phyloP scores from a whole-genome alignment of 2,113 vertebrate species.

The Cebus imitator region DNA sequence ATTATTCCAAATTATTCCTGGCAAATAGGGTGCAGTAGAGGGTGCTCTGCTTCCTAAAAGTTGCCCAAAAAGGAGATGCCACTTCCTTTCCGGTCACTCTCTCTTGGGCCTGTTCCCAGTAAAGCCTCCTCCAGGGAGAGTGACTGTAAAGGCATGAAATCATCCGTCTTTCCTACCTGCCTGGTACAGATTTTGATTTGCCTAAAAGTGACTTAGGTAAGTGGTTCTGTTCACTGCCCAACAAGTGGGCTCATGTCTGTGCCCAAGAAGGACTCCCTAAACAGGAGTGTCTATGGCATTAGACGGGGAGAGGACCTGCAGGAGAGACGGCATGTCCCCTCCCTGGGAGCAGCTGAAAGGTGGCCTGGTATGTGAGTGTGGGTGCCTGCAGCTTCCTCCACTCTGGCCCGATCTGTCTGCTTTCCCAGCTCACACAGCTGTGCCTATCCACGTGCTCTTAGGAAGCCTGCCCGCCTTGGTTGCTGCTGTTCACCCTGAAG shows the following conservation, averaged over 20 bases:
- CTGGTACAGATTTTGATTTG: not conserved
- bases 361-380: accelerated
- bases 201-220: not conserved
- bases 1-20: constrained; percentile 7
- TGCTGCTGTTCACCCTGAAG: not conserved
- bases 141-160: not conserved
- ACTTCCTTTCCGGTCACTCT: not conserved
- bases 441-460: not conserved
- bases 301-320: not conserved
- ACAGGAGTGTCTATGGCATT: not conserved
- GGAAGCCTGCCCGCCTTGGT: not conserved
- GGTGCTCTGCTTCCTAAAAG: constrained; percentile 40
- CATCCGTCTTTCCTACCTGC: not conserved
- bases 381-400: not conserved
- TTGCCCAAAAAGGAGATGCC: not conserved
- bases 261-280: not conserved
- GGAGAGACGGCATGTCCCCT: not conserved
- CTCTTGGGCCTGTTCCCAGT: not conserved
- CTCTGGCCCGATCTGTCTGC: too few species aligned
- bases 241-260: not conserved
- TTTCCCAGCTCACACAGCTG: not conserved
- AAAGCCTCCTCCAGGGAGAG: not conserved
- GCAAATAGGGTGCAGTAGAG: not conserved
- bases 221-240: not conserved
- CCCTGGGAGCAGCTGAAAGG: not conserved